A percentile compares a stretch with the other conserved stretches of the same genome.
These are phyloP conservation scores for Cynodonichthys magdalenae DNA, from an alignment of 2,797 vertebrate species.

Conservation along the genomic window DNA sequence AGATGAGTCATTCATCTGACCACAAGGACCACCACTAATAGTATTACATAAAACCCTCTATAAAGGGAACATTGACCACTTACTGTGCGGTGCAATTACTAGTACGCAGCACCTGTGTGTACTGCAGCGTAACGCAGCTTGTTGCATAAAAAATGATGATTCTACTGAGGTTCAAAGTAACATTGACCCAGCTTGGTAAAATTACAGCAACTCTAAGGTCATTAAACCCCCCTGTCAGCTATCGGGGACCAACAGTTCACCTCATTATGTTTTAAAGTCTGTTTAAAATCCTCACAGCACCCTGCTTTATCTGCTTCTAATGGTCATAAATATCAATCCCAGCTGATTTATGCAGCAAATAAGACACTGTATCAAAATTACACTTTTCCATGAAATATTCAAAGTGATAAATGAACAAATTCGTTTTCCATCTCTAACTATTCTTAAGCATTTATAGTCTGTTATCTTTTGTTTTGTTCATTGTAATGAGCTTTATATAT, in stretches of 20 bases:
- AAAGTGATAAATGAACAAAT: constrained; percentile 20
- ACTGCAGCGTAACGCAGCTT: constrained; percentile 11
- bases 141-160: constrained; percentile 20
- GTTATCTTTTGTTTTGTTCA: constrained; percentile 16
- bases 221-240: constrained; percentile 19
- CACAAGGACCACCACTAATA: neutral
- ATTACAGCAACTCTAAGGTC: constrained; percentile 18
- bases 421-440: neutral
- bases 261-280: constrained; percentile 32
- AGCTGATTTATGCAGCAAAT: constrained; percentile 28
- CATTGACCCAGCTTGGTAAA: constrained; percentile 17
- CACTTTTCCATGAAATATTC: constrained; percentile 21
- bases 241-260: constrained; percentile 14
- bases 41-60: neutral
- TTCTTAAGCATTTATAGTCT: constrained; percentile 6
- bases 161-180: constrained; percentile 32
- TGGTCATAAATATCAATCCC: constrained; percentile 39
- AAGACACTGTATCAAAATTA: constrained; percentile 26
- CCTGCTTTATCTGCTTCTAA: constrained; percentile 14
- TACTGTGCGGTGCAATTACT: constrained; percentile 24
- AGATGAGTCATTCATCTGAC: constrained; percentile 17
- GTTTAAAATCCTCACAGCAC: constrained; percentile 25
- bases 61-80: neutral
- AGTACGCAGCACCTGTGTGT: constrained; percentile 22
- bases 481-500: neutral